Evolutionary conservation across 2,797 vertebrate genomes (phyloP).

Genomic region (Gambusia yucatana): DNA sequence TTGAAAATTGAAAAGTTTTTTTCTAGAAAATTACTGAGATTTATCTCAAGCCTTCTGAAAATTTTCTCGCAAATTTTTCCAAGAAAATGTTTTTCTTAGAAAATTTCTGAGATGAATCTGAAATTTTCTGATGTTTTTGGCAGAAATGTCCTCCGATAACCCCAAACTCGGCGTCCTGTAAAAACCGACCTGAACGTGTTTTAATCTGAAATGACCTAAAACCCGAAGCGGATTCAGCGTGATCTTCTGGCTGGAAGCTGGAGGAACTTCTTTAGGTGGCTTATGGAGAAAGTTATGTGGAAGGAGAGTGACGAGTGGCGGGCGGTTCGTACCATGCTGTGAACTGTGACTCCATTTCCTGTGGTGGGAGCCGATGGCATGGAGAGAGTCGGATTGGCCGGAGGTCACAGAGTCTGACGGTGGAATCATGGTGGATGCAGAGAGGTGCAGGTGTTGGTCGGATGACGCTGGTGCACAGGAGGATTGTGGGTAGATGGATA

Average conservation of each 20-base stretch:
- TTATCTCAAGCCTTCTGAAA: too few relatives aligned
- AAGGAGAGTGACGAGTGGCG: slow-evolving; percentile 75
- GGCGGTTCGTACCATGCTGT: slow-evolving; percentile 78
- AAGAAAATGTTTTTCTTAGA: too few relatives aligned
- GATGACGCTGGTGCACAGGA: slow-evolving; percentile 82
- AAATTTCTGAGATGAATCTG: too few relatives aligned
- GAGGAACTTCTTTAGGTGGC: slow-evolving; percentile 84
- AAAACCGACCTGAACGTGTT: neutral
- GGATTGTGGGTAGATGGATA: slow-evolving; percentile 82
- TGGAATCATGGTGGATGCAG: slow-evolving; percentile 80
- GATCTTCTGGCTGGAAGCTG: slow-evolving; percentile 63
- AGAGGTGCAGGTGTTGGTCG: slow-evolving; percentile 78
- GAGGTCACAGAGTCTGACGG: slow-evolving; percentile 71
- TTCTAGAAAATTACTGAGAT: too few relatives aligned
- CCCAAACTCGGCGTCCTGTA: neutral
- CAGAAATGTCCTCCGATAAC: too few relatives aligned
- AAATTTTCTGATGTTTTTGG: too few relatives aligned
- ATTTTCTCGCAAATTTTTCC: too few relatives aligned
- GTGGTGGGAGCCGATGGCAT: slow-evolving; percentile 71
- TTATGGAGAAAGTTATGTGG: slow-evolving; percentile 73
- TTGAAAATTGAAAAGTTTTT: too few relatives aligned
- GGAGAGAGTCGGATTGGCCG: slow-evolving; percentile 66
- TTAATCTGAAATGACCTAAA: slow-evolving; percentile 12
- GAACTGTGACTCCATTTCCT: slow-evolving; percentile 75
- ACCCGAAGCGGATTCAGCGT: slow-evolving; percentile 8